Base-by-base conservation (phyloP, 1,140 invertebrate species). In the Thaumatotibia leucotreta region DNA sequence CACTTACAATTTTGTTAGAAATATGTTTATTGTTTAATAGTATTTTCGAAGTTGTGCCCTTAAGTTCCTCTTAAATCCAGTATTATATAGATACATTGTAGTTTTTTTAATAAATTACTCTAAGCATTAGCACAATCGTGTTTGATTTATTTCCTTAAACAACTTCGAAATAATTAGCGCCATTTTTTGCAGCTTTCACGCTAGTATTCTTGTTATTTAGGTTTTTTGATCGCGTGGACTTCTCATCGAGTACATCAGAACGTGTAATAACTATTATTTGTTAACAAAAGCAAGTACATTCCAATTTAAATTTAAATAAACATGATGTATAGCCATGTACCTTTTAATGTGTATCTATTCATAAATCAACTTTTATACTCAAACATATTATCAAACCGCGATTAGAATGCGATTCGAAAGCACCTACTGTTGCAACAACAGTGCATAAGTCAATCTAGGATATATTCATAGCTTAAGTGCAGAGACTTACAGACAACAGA, bases 211-310 rank as follows among this genome's bases (percentile, higher is more conserved):
- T 4, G 1, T 66, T 66, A 33, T 66, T 63, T 63, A n/a, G 23
- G 50, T 17, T 49, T 29, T 50, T 22, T 31, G 3, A 4, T 33
- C 33, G n/a, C 10, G 6, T 10, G 10, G 11, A 32, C 11, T 8
- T 62, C 23, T 24, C 61, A 54, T 61, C 31, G 33, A 32, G 32
- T n/a, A 52, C 52, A 31, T 17, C 63, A 61, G 64, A 61, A 27
- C 29, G 52, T 27, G 14, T 32, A 14, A 20, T 61, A 54, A 32
- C 27, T 39, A 22, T 35, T 11, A 23, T 52, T 32, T 65, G 29
- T 1, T 10, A 31, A 63, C 24, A 61, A 61, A 68, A 62, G 69
- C 62, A 70, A 70, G 69, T 70, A 70, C 22, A 63, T 64, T 66
- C 64, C 66, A 61, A 61, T 58, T 54, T 54, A 62, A 50, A 63